A percentile compares a stretch with the other conserved stretches of the same genome.
phyloP scores from a whole-genome alignment of 2,797 vertebrate genomes.

The Hydrolagus colliei region DNA sequence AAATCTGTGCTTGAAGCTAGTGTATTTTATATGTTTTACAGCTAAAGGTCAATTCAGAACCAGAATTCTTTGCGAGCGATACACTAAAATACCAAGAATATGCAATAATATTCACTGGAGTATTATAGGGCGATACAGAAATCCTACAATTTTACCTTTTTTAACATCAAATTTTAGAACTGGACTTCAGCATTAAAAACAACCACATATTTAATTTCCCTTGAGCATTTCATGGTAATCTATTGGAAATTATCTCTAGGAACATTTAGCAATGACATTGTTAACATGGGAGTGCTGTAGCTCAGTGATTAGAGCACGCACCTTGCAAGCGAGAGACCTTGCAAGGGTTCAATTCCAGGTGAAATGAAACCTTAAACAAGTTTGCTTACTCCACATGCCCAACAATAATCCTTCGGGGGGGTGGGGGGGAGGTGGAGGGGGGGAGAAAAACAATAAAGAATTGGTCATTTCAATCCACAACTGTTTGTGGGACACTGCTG shows the following conservation, averaged over 20 bases:
- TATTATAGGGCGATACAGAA: not conserved
- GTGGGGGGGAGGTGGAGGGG: too few relatives aligned
- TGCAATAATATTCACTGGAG: not conserved
- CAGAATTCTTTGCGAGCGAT: not conserved
- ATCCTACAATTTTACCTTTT: not conserved
- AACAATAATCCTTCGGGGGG: too few relatives aligned
- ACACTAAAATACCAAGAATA: not conserved
- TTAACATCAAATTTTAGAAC: not conserved
- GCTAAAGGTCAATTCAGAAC: constrained; percentile 8
- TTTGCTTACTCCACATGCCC: too few relatives aligned
- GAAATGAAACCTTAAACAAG: too few relatives aligned
- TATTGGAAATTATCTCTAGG: not conserved
- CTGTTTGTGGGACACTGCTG: too few relatives aligned
- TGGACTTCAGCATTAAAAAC: not conserved
- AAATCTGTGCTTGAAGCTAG: not conserved
- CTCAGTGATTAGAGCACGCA: too few relatives aligned
- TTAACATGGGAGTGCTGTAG: too few relatives aligned
- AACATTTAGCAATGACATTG: too few relatives aligned
- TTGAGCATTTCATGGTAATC: not conserved
- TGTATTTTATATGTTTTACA: not conserved
- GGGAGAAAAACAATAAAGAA: too few relatives aligned
- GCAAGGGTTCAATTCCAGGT: too few relatives aligned
- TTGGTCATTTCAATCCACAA: too few relatives aligned
- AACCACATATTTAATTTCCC: not conserved
- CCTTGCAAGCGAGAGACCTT: too few relatives aligned